Evolutionary conservation across 2,113 vertebrate species (phyloP).

Genomic region (Aldabrachelys gigantea): DNA sequence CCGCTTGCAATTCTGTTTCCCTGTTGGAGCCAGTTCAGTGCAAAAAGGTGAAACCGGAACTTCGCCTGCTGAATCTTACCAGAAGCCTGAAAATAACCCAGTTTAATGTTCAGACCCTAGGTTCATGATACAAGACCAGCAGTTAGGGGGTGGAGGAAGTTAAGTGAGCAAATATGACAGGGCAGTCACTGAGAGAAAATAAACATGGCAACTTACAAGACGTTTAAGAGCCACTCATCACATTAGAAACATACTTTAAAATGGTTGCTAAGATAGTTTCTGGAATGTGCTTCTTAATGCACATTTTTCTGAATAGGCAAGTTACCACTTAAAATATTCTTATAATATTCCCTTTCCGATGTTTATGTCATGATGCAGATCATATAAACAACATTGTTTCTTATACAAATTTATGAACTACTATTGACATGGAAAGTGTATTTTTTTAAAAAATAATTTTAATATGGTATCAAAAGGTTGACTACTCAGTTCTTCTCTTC

Average conservation of each 20-base stretch:
- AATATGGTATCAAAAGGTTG: background rate
- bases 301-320: background rate
- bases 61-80: background rate
- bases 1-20: background rate
- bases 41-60: background rate
- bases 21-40: background rate
- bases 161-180: background rate
- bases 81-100: background rate
- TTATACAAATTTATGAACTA: background rate
- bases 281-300: background rate
- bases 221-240: background rate
- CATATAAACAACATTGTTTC: background rate
- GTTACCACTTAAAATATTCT: background rate
- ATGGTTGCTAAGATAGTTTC: background rate
- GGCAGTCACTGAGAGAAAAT: background rate
- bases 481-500: background rate
- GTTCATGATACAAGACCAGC: background rate
- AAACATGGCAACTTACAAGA: background rate
- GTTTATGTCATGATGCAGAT: background rate
- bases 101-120: constrained; percentile 1
- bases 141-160: background rate
- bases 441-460: background rate
- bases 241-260: background rate
- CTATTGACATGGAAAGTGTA: background rate
- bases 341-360: background rate